phyloP scores from a whole-genome alignment of 2,113 vertebrate genomes.

The Toxotes chatareus region DNA sequence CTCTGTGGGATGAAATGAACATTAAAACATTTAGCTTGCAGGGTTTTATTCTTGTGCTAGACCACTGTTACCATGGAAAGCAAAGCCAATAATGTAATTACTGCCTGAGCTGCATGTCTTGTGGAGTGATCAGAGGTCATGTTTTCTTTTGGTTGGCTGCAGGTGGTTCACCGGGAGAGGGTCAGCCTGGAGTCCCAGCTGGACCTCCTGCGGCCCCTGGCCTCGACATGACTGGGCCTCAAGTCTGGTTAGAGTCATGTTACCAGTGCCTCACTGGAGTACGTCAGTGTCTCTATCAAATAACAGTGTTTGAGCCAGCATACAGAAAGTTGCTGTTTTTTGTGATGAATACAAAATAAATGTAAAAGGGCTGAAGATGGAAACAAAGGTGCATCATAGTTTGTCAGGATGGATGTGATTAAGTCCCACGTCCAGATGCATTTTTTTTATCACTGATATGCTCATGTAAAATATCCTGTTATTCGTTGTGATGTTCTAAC shows the following conservation, averaged over 20 bases:
- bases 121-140: conserved; percentile 27
- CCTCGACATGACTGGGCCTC: conserved; percentile 85
- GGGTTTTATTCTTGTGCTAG: conserved; percentile 7
- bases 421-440: not conserved
- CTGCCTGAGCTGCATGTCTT: conserved; percentile 14
- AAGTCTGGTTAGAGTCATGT: not conserved
- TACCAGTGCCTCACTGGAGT: not conserved
- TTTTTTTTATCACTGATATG: conserved; percentile 32
- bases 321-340: conserved; percentile 1
- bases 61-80: conserved; percentile 15
- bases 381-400: conserved; percentile 3
- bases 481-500: conserved; percentile 43
- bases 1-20: conserved; percentile 1
- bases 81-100: conserved; percentile 9
- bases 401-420: conserved; percentile 25
- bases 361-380: conserved; percentile 32
- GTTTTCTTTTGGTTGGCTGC: conserved; percentile 49
- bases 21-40: not conserved
- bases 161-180: conserved; percentile 95
- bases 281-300: conserved; percentile 1
- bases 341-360: conserved; percentile 12
- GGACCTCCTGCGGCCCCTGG: conserved; percentile 91
- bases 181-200: conserved; percentile 94
- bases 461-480: conserved; percentile 34
- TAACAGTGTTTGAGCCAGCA: conserved; percentile 14